Conservation (phyloP, 2,888 invertebrate species). For the Xestia rhomboidea region DNA sequence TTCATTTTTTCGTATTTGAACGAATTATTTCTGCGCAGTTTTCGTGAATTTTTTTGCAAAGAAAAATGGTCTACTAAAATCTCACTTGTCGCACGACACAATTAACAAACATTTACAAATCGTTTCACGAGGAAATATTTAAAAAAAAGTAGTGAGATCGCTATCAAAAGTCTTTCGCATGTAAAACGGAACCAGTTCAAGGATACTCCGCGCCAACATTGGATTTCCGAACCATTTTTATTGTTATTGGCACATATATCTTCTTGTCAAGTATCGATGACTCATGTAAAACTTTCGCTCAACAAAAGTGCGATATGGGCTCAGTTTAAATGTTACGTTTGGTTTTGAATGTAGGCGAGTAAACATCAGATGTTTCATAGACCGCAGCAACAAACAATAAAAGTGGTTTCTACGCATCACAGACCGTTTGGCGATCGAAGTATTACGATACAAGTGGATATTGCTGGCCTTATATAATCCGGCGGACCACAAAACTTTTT, state of each 20-base stretch:
- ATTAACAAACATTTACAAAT: conserved; percentile 52
- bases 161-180: conserved; percentile 60
- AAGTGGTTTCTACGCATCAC: neutral
- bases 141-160: conserved; percentile 50
- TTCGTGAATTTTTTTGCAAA: neutral
- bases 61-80: conserved; percentile 25
- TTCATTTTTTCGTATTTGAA: neutral
- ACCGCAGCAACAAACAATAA: conserved; percentile 4
- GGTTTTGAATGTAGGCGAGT: conserved; percentile 14
- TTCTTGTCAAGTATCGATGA: conserved; percentile 70
- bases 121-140: conserved; percentile 48
- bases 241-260: conserved; percentile 73
- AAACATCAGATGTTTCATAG: conserved; percentile 1
- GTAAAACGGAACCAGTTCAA: conserved; percentile 79
- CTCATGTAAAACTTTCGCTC: conserved; percentile 61
- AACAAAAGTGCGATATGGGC: conserved; percentile 21
- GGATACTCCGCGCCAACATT: conserved; percentile 72
- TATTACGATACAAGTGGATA: conserved; percentile 23
- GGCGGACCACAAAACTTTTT: conserved; percentile 18
- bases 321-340: conserved; percentile 12
- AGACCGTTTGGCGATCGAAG: conserved; percentile 20
- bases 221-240: conserved; percentile 77
- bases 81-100: conserved; percentile 28
- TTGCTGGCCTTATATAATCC: conserved; percentile 17
- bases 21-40: neutral